Base-by-base conservation (phyloP, 2,113 vertebrate species). In the Hemibagrus wyckioides region DNA sequence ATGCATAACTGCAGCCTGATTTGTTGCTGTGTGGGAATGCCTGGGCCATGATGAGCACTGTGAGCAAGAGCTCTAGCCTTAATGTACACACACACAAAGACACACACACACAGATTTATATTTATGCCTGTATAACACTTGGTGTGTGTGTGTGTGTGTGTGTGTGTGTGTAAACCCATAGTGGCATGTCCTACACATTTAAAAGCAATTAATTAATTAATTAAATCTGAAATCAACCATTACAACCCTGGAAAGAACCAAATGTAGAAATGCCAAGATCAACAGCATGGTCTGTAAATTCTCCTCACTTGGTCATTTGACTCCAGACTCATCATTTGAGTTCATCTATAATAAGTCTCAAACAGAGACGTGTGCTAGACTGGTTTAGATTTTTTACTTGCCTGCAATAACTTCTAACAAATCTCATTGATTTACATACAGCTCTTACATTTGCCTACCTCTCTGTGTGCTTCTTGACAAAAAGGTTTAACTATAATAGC, bases 21-120 rank as follows among this genome's bases (percentile, higher is more conserved):
- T 93, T 94, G 91, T 92, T 91, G 93, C 92, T 91, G 90, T 94
- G 92, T 95, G 94, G 90, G 92, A 83, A 92, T 69, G 17, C 44
- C 39, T 56, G 41, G 82, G 73, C 79, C 50, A 87, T 89, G 89
- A 56, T 36, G 28, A 56, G 41, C 41, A 75, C 19, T 39, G 67
- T 33, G 17, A 71, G 19, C 33, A 9, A 86, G 56, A 44, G 85
- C 90, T 88, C 50, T 81, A 92, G 91, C 90, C 89, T 25, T 25
- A 61, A 80, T 67, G 30, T 9, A 61, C 48, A 63, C 28, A 63
- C 30, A 48, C 76, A 67, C 48, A 39, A 19, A 50, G 48, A 67
- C 36, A 39, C 21, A 67, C 73, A 69, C 33, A 39, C 28, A 9
- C 44, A 57, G 9, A 57, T 30, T 67, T n/a, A 67, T 67, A 33